Percentiles rank a stretch among this genome's conserved stretches.
phyloP scores from a whole-genome alignment of 2,113 vertebrate genomes.

The Synodontis membranacea region DNA sequence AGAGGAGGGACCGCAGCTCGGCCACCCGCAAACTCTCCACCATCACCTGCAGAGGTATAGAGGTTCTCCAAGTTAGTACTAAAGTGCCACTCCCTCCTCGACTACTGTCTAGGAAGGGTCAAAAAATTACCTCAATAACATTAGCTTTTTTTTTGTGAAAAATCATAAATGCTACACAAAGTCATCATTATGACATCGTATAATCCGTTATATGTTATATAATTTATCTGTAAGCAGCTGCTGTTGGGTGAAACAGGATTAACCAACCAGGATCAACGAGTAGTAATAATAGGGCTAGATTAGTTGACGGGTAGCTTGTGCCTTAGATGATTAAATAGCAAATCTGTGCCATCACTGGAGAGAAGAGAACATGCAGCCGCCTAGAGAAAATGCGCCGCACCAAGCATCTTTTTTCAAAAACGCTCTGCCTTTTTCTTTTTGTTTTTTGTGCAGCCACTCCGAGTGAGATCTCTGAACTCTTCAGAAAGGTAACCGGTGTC shows the following conservation, averaged over 20 bases:
- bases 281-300: not conserved
- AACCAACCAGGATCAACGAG: not conserved
- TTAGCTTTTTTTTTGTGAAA: not conserved
- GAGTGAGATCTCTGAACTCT: too few species aligned
- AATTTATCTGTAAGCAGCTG: not conserved
- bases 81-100: not conserved
- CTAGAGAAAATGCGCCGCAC: too few species aligned
- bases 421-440: too few species aligned
- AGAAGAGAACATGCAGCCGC: too few species aligned
- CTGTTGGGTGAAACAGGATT: not conserved
- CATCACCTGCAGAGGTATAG: slow-evolving; percentile 73
- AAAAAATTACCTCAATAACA: not conserved
- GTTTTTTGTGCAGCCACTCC: too few species aligned
- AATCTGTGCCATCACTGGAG: not conserved
- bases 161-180: not conserved
- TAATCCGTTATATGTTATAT: not conserved
- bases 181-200: not conserved
- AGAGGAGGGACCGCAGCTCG: slow-evolving; percentile 84
- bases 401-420: too few species aligned
- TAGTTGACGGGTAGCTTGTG: not conserved
- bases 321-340: not conserved
- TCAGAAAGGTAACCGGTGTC: too few species aligned
- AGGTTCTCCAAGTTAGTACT: not conserved
- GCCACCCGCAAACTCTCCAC: slow-evolving; percentile 85
- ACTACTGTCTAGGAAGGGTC: not conserved